These are phyloP conservation scores for Aurelia sp. DNA, from an alignment of 30 jellyfish, hydroid and myxozoan species.

Conservation along the genomic window DNA sequence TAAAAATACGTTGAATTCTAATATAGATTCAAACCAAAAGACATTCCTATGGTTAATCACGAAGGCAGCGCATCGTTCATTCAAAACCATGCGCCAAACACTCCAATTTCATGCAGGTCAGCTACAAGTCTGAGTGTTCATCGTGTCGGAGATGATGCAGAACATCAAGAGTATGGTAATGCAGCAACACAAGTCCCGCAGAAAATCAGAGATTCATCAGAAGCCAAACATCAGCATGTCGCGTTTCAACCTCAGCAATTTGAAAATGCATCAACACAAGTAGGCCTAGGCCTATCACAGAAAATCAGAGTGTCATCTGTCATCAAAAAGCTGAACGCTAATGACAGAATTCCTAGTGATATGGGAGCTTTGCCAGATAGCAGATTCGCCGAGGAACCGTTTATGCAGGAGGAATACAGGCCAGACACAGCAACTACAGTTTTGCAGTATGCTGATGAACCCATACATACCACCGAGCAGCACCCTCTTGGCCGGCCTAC, in stretches of 20 bases:
- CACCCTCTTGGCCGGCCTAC: constrained; percentile 73
- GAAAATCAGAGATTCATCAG: constrained; percentile 43
- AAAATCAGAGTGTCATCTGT: constrained; percentile 47
- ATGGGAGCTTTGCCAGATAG: constrained; percentile 45
- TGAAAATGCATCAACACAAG: constrained; percentile 41
- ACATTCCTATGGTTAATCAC: constrained; percentile 5
- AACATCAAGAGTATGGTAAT: background rate
- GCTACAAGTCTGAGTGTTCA: constrained; percentile 4
- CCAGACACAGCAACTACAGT: constrained; percentile 52
- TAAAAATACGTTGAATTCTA: no score
- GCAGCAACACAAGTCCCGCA: constrained; percentile 59
- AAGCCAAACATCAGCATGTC: background rate
- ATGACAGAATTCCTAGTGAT: constrained; percentile 42
- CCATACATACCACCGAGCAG: constrained; percentile 19
- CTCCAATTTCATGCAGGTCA: background rate
- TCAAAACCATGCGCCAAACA: no score
- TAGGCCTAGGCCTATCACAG: constrained; percentile 11
- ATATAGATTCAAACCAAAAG: no score
- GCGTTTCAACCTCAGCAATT: no score
- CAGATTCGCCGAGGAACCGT: constrained; percentile 5
- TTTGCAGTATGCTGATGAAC: constrained; percentile 69
- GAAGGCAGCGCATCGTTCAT: background rate
- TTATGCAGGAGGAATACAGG: constrained; percentile 1
- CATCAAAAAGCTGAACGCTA: constrained; percentile 27
- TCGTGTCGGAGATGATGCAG: background rate